Evolutionary conservation across 2,797 vertebrate species (phyloP), one percentile per base, ranked within the genome.

Genomic region (Trematomus bernacchii): DNA sequence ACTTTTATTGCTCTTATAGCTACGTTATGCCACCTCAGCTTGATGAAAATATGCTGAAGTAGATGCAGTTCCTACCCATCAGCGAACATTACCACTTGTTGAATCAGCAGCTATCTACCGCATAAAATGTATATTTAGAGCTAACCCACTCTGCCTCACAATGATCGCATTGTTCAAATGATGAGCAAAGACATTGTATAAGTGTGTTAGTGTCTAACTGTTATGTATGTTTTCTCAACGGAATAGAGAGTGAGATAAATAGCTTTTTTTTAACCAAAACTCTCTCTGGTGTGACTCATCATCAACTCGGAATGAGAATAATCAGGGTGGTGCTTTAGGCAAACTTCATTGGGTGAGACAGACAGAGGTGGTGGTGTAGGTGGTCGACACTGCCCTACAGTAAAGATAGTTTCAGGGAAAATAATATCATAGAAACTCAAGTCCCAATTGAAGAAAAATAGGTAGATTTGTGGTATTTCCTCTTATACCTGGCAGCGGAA

Each of bases 201-300:
- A 42, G 61, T 18, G 66, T 73, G 73, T 55, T 68, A 68, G 66
- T 77, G 79, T 80, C 65, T 37, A 44, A 47, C 46, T 48, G 61
- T 76, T 73, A 54, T 65, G 66, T 19, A 33, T 51, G 77, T 75
- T 78, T 71, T 71, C 85, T 83, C 82, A n/a, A 4, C n/a, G 70
- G 85, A 85, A 64, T 48, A 80, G 66, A 54, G 82, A 85, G 76
- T 78, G 76, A 70, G 69, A 19, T 79, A 82, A 60, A 30, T 47
- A 27, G 62, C 78, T 73, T 75, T 63, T 27, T 27, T 27, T 27
- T 4, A 27, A 27, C 27, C 27, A 27, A 27, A 27, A 27, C 27
- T 27, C 54, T 80, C 70, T 86, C 52, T 74, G 55, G 51, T 76
- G 59, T 88, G 82, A 90, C 67, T 90, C 85, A 85, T 85, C 73